Conservation (phyloP, 2,113 vertebrate species). For the Psittacara wagleri region DNA sequence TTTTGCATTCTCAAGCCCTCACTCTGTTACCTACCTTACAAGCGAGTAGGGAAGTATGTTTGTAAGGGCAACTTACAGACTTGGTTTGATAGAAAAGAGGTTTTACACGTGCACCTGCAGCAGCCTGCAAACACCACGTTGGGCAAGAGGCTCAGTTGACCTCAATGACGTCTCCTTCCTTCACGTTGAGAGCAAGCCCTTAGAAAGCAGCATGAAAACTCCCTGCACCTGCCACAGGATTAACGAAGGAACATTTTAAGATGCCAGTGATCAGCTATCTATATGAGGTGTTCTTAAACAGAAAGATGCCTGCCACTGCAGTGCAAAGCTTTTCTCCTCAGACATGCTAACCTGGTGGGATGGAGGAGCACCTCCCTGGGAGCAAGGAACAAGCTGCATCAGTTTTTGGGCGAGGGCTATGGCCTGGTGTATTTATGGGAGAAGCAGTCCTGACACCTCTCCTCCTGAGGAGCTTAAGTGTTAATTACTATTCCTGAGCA, state of each 20-base stretch:
- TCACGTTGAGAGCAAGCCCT: background rate
- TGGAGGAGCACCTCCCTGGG: background rate
- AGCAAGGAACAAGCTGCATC: background rate
- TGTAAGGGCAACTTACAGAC: background rate
- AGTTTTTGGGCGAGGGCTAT: background rate
- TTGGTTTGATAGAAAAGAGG: background rate
- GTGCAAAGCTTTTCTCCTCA: background rate
- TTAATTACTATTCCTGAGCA: background rate
- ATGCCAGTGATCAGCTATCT: accelerated
- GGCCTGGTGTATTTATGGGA: background rate
- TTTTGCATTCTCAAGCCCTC: background rate
- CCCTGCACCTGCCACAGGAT: accelerated
- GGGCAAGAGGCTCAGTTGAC: accelerated
- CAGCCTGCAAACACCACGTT: background rate
- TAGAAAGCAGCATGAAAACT: background rate
- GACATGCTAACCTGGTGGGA: background rate
- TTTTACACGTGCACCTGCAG: accelerated
- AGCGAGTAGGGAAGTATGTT: background rate
- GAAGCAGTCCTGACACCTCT: background rate
- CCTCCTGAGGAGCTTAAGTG: background rate
- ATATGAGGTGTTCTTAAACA: background rate
- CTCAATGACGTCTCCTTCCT: background rate
- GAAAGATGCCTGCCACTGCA: background rate
- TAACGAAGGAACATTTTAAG: background rate
- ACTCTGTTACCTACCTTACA: background rate